Evolutionary conservation across 2,888 invertebrate species (phyloP).

Genomic region (Andrena dorsata): DNA sequence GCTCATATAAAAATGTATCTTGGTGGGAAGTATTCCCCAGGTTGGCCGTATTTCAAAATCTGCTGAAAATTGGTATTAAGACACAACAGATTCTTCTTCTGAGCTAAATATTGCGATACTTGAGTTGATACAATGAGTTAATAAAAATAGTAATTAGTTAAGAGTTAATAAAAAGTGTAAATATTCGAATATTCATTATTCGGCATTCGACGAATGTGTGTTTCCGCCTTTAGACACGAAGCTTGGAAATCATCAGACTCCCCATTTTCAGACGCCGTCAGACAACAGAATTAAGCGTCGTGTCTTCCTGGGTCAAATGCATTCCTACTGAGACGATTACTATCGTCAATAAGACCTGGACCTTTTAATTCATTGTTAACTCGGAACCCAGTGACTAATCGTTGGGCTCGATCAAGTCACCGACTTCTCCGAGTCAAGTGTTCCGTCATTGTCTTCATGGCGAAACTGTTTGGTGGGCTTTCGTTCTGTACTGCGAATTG

Average conservation of each 20-base stretch:
- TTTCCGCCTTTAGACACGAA: background rate
- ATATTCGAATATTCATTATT: too few species aligned
- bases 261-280: constrained; percentile 25
- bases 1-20: too few species aligned
- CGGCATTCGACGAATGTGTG: too few species aligned
- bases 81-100: too few species aligned
- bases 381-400: constrained; percentile 67
- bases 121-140: too few species aligned
- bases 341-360: constrained; percentile 62
- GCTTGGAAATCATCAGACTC: background rate
- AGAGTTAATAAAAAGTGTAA: too few species aligned
- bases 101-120: too few species aligned
- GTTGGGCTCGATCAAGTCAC: constrained; percentile 58
- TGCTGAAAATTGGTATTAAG: too few species aligned
- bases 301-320: constrained; percentile 70
- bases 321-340: constrained; percentile 62
- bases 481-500: background rate
- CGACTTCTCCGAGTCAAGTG: constrained; percentile 51
- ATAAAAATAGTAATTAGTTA: too few species aligned
- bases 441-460: constrained; percentile 34
- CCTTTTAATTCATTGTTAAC: constrained; percentile 61
- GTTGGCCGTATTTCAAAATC: too few species aligned
- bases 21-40: too few species aligned
- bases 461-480: constrained; percentile 29
- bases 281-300: constrained; percentile 62